Percentiles rank a stretch among this genome's conserved stretches.
Evolutionary conservation across 2,888 invertebrate genomes (phyloP).

Genomic region (Hydrotaea diabolus): DNA sequence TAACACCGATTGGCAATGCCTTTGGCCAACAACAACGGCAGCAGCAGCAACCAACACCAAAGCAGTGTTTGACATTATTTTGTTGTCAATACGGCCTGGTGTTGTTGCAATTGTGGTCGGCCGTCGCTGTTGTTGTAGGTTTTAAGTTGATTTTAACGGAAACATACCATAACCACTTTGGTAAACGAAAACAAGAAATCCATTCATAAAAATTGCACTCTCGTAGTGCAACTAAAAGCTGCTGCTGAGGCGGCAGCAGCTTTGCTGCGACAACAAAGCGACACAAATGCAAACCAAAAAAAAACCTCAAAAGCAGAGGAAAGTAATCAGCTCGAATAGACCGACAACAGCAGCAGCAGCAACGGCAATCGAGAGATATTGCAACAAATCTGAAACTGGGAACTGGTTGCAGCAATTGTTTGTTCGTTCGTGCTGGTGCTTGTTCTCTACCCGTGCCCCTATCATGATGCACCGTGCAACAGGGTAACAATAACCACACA

Average conservation of each 20-base stretch:
- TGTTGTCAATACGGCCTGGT: constrained; percentile 37
- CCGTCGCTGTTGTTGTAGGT: constrained; percentile 37
- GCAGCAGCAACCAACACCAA: neutral
- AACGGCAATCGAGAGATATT: constrained; percentile 31
- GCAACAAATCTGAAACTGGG: constrained; percentile 30
- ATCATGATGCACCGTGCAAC: neutral
- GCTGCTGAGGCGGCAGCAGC: neutral
- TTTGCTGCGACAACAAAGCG: neutral
- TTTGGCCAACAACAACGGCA: constrained; percentile 36
- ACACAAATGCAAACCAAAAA: neutral
- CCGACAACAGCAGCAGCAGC: constrained; percentile 41
- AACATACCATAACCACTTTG: constrained; percentile 68
- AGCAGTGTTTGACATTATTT: constrained; percentile 14
- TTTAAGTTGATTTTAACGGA: constrained; percentile 65
- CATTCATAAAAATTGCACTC: constrained; percentile 67
- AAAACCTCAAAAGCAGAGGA: constrained; percentile 68
- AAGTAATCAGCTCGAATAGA: constrained; percentile 59
- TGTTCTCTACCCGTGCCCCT: constrained; percentile 54
- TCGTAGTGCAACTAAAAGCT: neutral
- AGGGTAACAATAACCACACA: neutral
- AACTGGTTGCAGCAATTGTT: constrained; percentile 23
- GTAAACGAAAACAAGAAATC: constrained; percentile 65
- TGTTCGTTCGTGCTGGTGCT: constrained; percentile 10
- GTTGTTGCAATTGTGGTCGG: constrained; percentile 17
- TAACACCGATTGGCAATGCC: constrained; percentile 7